A percentile compares a stretch with the other conserved stretches of the same genome.
These are phyloP conservation scores for Orchesella cincta DNA, from an alignment of 1,140 invertebrate species.

Conservation along the genomic window DNA sequence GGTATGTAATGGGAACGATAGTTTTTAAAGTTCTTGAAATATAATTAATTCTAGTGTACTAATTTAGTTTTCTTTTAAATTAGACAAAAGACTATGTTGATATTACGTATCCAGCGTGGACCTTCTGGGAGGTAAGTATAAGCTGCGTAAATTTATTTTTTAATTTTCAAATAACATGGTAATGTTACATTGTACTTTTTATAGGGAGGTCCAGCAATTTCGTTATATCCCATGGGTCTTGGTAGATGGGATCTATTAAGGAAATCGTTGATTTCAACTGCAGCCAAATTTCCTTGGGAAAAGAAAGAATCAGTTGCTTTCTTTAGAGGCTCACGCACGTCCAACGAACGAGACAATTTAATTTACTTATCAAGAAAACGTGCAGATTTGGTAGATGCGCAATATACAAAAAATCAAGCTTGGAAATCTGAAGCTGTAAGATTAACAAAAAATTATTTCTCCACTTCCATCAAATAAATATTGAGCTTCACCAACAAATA, in stretches of 20 bases:
- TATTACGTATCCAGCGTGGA: constrained; percentile 96
- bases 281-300: constrained; percentile 72
- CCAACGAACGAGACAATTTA: constrained; percentile 84
- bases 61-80: constrained; percentile 34
- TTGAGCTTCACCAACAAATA: too few species aligned
- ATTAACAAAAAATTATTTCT: constrained; percentile 24
- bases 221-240: constrained; percentile 86
- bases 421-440: constrained; percentile 87
- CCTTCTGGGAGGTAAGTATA: constrained; percentile 77
- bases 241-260: constrained; percentile 88
- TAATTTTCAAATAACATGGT: too few species aligned
- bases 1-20: constrained; percentile 57
- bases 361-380: constrained; percentile 77
- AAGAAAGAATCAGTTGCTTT: constrained; percentile 76
- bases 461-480: too few species aligned
- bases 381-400: constrained; percentile 81
- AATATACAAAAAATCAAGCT: constrained; percentile 97
- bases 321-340: constrained; percentile 92
- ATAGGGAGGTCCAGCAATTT: constrained; percentile 86
- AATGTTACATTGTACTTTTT: too few species aligned
- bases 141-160: too few species aligned
- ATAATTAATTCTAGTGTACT: constrained; percentile 38
- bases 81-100: constrained; percentile 79
- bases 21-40: constrained; percentile 21
- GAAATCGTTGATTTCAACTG: constrained; percentile 67